phyloP scores from a whole-genome alignment of 37 sponge, comb jelly and placozoan species.

The Corticium candelabrum region DNA sequence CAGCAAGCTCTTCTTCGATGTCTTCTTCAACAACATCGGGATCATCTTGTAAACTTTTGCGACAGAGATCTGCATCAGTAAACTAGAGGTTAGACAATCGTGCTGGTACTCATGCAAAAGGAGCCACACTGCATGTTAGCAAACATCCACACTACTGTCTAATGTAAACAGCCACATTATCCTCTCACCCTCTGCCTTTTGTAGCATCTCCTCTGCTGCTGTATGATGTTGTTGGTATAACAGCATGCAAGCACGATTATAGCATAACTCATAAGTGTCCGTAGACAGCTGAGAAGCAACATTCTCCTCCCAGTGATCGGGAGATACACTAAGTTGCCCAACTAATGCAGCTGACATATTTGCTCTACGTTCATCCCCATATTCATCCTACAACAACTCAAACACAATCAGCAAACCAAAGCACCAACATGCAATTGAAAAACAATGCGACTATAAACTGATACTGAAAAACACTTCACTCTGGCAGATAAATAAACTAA shows the following conservation, averaged over 20 bases:
- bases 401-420: too few species aligned
- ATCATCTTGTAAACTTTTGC: conserved; percentile 5
- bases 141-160: too few species aligned
- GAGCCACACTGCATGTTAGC: too few species aligned
- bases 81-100: too few species aligned
- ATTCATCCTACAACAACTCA: conserved; percentile 21
- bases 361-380: conserved; percentile 42
- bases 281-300: not conserved
- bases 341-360: conserved; percentile 59
- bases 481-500: too few species aligned
- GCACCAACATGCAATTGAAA: too few species aligned
- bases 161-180: too few species aligned
- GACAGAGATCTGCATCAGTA: conserved; percentile 19
- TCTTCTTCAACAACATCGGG: conserved; percentile 53
- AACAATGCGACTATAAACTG: too few species aligned
- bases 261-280: conserved; percentile 75
- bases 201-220: conserved; percentile 27
- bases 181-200: conserved; percentile 29
- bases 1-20: conserved; percentile 52
- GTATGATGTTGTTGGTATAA: not conserved
- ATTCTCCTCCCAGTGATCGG: not conserved
- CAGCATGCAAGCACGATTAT: conserved; percentile 63
- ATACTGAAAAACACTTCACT: too few species aligned
- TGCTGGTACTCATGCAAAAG: too few species aligned
- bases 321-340: not conserved